Base-by-base conservation (phyloP, 2,888 invertebrate species). In the Erannis defoliaria region DNA sequence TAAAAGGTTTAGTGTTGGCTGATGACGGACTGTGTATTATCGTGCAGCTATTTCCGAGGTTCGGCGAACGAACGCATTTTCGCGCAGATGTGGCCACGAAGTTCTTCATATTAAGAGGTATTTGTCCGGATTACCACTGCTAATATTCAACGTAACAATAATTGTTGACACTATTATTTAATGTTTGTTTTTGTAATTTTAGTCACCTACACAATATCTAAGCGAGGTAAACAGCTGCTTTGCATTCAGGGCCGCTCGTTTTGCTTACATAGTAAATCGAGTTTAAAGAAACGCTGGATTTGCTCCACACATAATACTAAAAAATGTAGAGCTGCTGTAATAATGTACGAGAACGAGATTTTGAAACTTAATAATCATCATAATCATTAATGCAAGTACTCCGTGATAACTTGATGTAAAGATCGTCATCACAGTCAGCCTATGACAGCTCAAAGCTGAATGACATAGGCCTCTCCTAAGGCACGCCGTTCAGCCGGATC, bases 301-400 rank as follows among this genome's bases (percentile, higher is more conserved):
- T 45, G 45, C 10, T 74, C 74, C 3, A 72, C 73, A 5, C 72
- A 75, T 23, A 51, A 55, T 14, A 58, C 48, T 10, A 70, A 58
- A 16, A 65, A 65, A 0, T 81, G 81, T 53, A 56, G 58, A 0
- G 79, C 78, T 5, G 18, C n/a, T 9, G 29, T 68, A 0, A 45
- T 49, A 2, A 70, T 66, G 0, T 18, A 63, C 5, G 51, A 57
- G 1, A 45, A 68, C 12, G 9, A 43, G 1, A 43, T 77, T 8
- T 10, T 74, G 0, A 56, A 21, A 21, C 26, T 67, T 1, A 73
- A 66, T 45, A 68, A 73, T 57, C 10, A 62, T 10, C 77, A 77
- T 57, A 75, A 64, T 35, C 77, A 74, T 68, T 69, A 33, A 70
- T 38, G 67, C 5, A 21, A 21, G 0, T 12, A 5, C 19, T 8